Conservation (phyloP, 1,140 invertebrate genomes). For the Wiebesia pumilae region DNA sequence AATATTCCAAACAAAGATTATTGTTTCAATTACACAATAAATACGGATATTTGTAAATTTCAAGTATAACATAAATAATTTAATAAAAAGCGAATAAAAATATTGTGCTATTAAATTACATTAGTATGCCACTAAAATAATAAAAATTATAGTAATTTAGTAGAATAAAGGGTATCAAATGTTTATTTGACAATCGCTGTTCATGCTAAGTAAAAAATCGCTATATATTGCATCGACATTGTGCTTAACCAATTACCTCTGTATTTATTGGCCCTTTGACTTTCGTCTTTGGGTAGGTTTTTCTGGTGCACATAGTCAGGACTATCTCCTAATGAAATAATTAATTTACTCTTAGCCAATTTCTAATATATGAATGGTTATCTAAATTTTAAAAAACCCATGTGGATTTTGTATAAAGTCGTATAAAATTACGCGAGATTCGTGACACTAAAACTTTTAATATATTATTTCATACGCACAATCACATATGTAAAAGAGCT, state of each 20-base stretch:
- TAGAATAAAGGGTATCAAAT: background rate
- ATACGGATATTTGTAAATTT: background rate
- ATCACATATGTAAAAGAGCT: too few species aligned
- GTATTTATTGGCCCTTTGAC: conserved; percentile 52
- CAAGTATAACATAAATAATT: background rate
- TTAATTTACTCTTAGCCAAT: background rate
- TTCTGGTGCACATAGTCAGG: conserved; percentile 75
- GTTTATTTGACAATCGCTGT: background rate
- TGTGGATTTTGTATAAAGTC: background rate
- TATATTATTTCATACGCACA: too few species aligned
- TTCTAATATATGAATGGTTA: background rate
- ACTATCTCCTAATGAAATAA: conserved; percentile 75
- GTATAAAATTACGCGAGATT: background rate
- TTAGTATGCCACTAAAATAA: conserved; percentile 11
- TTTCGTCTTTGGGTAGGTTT: conserved; percentile 41
- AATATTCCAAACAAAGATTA: background rate
- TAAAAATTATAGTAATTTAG: background rate
- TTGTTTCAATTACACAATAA: background rate
- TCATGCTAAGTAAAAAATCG: conserved; percentile 35
- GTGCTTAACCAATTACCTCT: conserved; percentile 65
- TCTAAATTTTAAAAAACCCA: background rate
- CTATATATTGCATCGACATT: conserved; percentile 42
- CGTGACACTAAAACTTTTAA: background rate
- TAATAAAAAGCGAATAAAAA: background rate
- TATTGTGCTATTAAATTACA: background rate